Conservation (phyloP, 1,140 invertebrate species). For the Procambarus clarkii region DNA sequence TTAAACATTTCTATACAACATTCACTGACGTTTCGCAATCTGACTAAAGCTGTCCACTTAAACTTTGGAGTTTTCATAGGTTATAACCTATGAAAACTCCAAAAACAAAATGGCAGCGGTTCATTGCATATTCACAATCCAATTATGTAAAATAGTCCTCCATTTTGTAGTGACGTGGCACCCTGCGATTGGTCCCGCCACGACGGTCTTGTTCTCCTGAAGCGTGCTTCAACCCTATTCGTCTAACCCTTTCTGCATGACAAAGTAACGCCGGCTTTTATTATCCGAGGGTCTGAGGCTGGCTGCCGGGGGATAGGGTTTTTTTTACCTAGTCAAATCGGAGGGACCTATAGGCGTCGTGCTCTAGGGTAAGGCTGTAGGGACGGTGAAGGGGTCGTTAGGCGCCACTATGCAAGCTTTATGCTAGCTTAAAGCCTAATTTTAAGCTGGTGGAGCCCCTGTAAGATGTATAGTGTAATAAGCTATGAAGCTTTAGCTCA, state of each 20-base stretch:
- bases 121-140: slow-evolving; percentile 53
- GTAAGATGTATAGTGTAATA: too few species aligned
- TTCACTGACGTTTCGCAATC: too few species aligned
- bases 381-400: background rate
- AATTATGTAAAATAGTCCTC: slow-evolving; percentile 51
- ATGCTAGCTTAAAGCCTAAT: too few species aligned
- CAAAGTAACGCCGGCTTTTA: slow-evolving; percentile 33
- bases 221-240: slow-evolving; percentile 10
- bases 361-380: background rate
- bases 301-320: background rate
- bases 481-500: too few species aligned
- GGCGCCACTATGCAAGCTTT: too few species aligned
- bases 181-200: slow-evolving; percentile 10
- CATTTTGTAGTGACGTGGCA: slow-evolving; percentile 54
- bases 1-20: too few species aligned
- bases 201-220: background rate
- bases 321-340: slow-evolving; percentile 10
- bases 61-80: too few species aligned
- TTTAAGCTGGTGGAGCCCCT: too few species aligned
- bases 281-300: background rate
- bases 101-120: slow-evolving; percentile 40
- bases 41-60: too few species aligned
- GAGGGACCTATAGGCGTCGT: background rate
- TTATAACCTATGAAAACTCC: background rate
- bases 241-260: slow-evolving; percentile 62